Evolutionary conservation across 1,140 invertebrate genomes (phyloP).

Genomic region (Triops cancriformis): DNA sequence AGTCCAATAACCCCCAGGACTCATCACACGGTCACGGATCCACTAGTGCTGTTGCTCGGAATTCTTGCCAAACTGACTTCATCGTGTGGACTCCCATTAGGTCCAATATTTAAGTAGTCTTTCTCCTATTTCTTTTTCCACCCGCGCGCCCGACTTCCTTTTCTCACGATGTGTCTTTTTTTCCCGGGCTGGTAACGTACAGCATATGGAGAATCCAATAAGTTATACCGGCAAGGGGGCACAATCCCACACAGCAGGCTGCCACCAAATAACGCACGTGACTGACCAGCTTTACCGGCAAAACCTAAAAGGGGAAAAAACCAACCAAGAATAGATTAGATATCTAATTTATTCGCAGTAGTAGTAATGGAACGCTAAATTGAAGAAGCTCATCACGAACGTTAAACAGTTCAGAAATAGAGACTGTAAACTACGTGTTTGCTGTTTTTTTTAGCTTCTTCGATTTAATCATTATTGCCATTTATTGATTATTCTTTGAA

Average conservation of each 20-base stretch:
- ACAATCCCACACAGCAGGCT: conserved; percentile 12
- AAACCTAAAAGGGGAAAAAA: not conserved
- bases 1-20: not conserved
- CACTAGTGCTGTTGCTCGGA: not conserved
- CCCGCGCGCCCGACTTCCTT: not conserved
- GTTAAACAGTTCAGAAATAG: too few species aligned
- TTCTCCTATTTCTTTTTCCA: not conserved
- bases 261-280: conserved; percentile 6
- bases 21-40: conserved; percentile 7
- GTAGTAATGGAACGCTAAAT: too few species aligned
- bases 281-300: not conserved
- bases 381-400: too few species aligned
- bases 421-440: too few species aligned
- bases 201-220: not conserved
- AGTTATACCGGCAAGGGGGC: conserved; percentile 2
- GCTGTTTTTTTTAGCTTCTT: too few species aligned
- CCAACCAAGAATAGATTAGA: not conserved
- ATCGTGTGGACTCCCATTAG: not conserved
- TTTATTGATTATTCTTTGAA: too few species aligned
- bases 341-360: too few species aligned
- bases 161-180: not conserved
- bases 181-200: not conserved
- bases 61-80: not conserved
- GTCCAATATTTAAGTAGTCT: not conserved
- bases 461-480: too few species aligned